phyloP scores from a whole-genome alignment of 2,113 vertebrate species.

The Platichthys flesus region DNA sequence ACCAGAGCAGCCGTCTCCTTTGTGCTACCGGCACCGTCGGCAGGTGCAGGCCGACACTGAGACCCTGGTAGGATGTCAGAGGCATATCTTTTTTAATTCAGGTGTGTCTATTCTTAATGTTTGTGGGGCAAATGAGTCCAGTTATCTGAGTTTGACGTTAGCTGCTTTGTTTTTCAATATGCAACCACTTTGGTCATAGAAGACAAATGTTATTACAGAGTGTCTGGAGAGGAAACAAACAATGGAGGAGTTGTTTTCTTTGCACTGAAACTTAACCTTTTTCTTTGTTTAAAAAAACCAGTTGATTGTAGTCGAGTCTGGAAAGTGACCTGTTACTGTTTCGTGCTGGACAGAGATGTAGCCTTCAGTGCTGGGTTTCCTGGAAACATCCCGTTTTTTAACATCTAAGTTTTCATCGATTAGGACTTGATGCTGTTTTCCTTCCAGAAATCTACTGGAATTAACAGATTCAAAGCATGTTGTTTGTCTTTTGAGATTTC shows the following conservation, averaged over 20 bases:
- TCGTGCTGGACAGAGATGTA: slow-evolving; percentile 66
- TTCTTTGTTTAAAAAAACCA: slow-evolving; percentile 89
- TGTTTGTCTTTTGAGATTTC: background rate
- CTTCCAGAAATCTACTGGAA: background rate
- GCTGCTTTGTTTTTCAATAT: slow-evolving; percentile 99
- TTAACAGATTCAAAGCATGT: background rate
- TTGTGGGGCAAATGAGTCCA: slow-evolving; percentile 85
- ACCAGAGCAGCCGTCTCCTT: background rate
- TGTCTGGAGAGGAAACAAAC: slow-evolving; percentile 88
- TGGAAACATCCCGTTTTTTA: slow-evolving; percentile 51
- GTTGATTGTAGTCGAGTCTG: slow-evolving; percentile 86
- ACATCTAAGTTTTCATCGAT: slow-evolving; percentile 37
- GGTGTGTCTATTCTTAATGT: slow-evolving; percentile 89
- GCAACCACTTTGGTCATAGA: slow-evolving; percentile 98
- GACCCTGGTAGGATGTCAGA: slow-evolving; percentile 61
- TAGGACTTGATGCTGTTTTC: slow-evolving; percentile 1
- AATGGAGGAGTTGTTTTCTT: slow-evolving; percentile 78
- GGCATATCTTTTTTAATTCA: slow-evolving; percentile 67
- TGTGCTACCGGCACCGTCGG: slow-evolving; percentile 3
- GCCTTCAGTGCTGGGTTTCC: slow-evolving; percentile 60
- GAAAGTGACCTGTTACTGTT: slow-evolving; percentile 93
- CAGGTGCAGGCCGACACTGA: slow-evolving; percentile 31
- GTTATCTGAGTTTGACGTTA: slow-evolving; percentile 88
- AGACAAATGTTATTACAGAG: slow-evolving; percentile 81
- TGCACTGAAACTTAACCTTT: slow-evolving; percentile 96